Percentiles rank a stretch among this genome's conserved stretches.
Conservation (phyloP, 2,797 vertebrate species). For the Numenius phaeopus region DNA sequence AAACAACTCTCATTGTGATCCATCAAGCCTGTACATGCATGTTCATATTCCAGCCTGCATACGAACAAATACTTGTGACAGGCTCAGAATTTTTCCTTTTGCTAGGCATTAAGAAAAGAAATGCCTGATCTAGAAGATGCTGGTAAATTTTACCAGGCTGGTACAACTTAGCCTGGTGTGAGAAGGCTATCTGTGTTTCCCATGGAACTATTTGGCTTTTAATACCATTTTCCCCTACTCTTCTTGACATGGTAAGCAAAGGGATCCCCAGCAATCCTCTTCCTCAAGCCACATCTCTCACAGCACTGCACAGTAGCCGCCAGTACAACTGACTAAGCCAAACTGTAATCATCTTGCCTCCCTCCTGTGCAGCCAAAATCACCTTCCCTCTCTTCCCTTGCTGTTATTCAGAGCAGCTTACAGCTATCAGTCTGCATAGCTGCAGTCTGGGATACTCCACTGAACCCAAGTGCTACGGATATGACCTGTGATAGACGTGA, state of each 20-base stretch:
- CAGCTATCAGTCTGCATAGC: background rate
- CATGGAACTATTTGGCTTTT: background rate
- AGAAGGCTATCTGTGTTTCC: background rate
- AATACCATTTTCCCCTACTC: background rate
- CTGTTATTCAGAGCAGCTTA: background rate
- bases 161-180: background rate
- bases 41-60: background rate
- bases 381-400: background rate
- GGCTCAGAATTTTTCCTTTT: background rate
- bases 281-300: background rate
- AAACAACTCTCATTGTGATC: background rate
- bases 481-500: fast-evolving
- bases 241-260: background rate
- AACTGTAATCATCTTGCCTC: background rate
- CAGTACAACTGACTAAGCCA: background rate
- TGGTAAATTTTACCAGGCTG: background rate
- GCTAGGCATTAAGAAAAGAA: background rate
- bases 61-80: background rate
- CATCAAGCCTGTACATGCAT: background rate
- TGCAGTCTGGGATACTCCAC: background rate
- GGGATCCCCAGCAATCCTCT: background rate
- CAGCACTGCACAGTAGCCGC: background rate
- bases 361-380: background rate
- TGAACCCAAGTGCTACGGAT: background rate
- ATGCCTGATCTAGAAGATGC: background rate